Evolutionary conservation across 37 sponge, comb jelly and placozoan genomes (phyloP), one percentile per base, ranked within the genome.

Genomic region (Theonella swinhoei): DNA sequence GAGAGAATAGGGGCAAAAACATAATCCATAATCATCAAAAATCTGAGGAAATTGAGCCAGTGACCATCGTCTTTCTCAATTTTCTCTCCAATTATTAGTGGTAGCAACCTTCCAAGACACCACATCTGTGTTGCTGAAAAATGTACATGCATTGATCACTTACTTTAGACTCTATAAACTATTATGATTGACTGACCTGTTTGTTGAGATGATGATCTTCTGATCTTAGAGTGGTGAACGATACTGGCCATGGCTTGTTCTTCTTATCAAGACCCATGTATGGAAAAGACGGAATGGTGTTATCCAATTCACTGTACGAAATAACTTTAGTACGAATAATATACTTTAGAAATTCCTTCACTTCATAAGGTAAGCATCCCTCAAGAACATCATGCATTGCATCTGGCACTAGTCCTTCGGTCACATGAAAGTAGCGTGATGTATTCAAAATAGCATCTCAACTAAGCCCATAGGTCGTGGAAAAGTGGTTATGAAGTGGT

Each of bases 101-200:
- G 90, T 34, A 90, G 82, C 30, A 65, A 68, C 62, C 90, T 29
- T 41, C 68, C 85, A 47, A 90, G 62, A 40, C 85, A 84, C 90
- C 90, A 90, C 71, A 73, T 76, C 62, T 84, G 77, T 61, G 83
- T 37, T 41, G 85, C 90, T 90, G 62, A 42, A 68, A 28, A 19
- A 73, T 25, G 14, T 1, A 42, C 33, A 76, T 24, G 30, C n/a
- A n/a, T n/a, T 31, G 7, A 64, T 29, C n/a, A 64, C 3, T 2
- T 29, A 9, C 8, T 7, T 70, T 31, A 76, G 1, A 43, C 8
- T 59, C 60, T 19, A 0, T 31, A 76, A 29, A 32, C 14, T 43
- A 68, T 24, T 37, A 63, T 20, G 30, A 14, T 32, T 40, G 20
- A 39, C 28, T 9, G 0, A n/a, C n/a, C n/a, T n/a, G n/a, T n/a